Evolutionary conservation across 2,113 vertebrate species (phyloP), one percentile per base, ranked within the genome.

Genomic region (Mustelus asterias): DNA sequence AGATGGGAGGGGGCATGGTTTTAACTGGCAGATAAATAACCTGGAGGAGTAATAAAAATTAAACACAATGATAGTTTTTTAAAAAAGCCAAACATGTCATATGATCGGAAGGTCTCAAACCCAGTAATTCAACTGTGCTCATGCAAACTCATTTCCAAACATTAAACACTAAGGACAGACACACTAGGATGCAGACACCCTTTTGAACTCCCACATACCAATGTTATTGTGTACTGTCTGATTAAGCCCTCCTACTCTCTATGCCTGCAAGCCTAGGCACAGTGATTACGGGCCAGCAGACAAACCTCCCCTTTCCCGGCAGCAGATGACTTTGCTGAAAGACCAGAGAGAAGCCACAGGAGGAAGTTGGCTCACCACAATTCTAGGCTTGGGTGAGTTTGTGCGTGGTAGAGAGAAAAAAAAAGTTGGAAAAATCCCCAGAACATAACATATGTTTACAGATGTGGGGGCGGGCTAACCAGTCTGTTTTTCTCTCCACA

Each of bases 361-460:
- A 97, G 97, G 98, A 98, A 98, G 98, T 97, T 95, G 97, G 97
- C 97, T 97, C 97, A 97, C 98, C 97, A 16, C 98, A 97, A 76
- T 96, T 0, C 97, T 63, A 94, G 6, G 96, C 96, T 97, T 97
- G 96, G 97, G 96, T 97, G 96, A 97, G 97, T 95, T 95, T 96
- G 96, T 98, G 98, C 98, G 97, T 97, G 98, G 98, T 98, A 96
- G 89, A n/a, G 70, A 29, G 70, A 60, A 48, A 78, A 92, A 78
- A 85, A 97, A 96, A 97, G 97, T 96, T 97, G 98, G 97, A 98
- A 98, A 98, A 98, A 98, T 97, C 98, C 98, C 98, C 96, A 96
- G 90, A 29, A 95, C 96, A 96, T 96, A 95, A 92, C 96, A 58
- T 96, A 93, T 96, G 96, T 96, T 97, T 96, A 96, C 96, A 98